Base-by-base conservation (phyloP, 2,797 vertebrate genomes). In the Graptemys geographica region DNA sequence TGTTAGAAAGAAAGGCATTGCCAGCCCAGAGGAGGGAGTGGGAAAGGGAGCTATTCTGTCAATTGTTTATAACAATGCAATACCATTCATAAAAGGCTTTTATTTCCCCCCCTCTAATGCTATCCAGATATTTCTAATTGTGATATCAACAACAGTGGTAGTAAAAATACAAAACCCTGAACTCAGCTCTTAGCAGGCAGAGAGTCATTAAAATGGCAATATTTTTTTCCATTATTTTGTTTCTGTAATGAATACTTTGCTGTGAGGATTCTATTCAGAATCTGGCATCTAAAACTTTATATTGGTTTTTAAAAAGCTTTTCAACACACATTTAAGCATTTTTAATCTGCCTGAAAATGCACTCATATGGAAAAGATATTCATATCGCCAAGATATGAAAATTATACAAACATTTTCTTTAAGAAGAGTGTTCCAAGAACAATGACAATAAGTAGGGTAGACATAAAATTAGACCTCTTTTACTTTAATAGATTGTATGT, bases 21-120 rank as follows among this genome's bases (percentile, higher is more conserved):
- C 87, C 37, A 76, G 11, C n/a, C 9, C 57, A 65, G 47, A 31
- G 44, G 52, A 81, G 80, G 76, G 8, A 57, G 19, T 12, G 85
- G 82, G 81, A 16, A 80, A 28, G 12, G 41, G 53, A 52, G 57
- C 4, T 51, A 62, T 89, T 69, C 74, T 25, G 37, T 80, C 72
- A 81, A 55, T 21, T 93, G 59, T 31, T 94, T 78, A 27, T 44
- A 88, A 53, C 37, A 94, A 81, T 15, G 16, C 5, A 76, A 51
- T 11, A 55, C 51, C 31, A 81, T 11, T 19, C 33, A 91, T 28
- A 57, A 87, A 89, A 10, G 33, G 33, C 33, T 87, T 87, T 53
- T 19, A 88, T 44, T 18, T 13, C 89, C 23, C 4, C 80, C 33
- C 53, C 57, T 49, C 84, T 41, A 74, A 49, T 79, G 27, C 51